Percentiles rank a stretch among this genome's conserved stretches.
phyloP scores from a whole-genome alignment of 2,888 invertebrate genomes.

The Lithodes maja region DNA sequence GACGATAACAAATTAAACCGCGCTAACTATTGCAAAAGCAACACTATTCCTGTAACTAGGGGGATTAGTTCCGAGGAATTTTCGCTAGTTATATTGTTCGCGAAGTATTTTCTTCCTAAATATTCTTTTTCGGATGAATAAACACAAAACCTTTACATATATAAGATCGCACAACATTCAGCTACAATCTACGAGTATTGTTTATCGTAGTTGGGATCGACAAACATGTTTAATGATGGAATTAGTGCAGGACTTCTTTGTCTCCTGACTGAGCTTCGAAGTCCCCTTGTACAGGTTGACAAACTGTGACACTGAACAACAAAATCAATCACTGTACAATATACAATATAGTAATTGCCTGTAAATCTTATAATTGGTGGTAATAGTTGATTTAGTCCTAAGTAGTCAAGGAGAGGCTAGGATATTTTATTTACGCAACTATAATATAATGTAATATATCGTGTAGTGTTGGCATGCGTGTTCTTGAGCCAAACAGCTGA shows the following conservation, averaged over 20 bases:
- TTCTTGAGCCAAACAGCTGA: constrained; percentile 52
- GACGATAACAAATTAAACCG: neutral
- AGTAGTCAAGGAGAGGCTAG: too few relatives aligned
- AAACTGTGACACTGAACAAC: too few relatives aligned
- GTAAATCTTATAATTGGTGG: too few relatives aligned
- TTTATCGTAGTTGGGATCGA: neutral
- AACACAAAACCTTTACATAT: neutral
- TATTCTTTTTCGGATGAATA: neutral
- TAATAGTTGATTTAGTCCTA: too few relatives aligned
- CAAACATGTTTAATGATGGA: neutral
- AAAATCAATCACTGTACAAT: too few relatives aligned
- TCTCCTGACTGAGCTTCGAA: constrained; percentile 19
- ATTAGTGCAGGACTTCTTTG: constrained; percentile 40
- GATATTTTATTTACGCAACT: too few relatives aligned
- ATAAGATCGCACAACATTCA: neutral
- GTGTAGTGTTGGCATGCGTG: constrained; percentile 30
- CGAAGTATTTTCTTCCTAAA: neutral
- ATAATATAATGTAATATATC: too few relatives aligned
- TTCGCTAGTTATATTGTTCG: constrained; percentile 44
- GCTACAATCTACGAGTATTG: neutral
- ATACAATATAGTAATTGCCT: too few relatives aligned
- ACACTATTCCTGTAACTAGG: constrained; percentile 48
- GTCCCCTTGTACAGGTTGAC: too few relatives aligned
- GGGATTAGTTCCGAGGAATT: constrained; percentile 20
- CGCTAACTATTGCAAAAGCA: constrained; percentile 4